Conservation (phyloP, 92 coral and sea anemone species). For the Heteractis magnifica region DNA sequence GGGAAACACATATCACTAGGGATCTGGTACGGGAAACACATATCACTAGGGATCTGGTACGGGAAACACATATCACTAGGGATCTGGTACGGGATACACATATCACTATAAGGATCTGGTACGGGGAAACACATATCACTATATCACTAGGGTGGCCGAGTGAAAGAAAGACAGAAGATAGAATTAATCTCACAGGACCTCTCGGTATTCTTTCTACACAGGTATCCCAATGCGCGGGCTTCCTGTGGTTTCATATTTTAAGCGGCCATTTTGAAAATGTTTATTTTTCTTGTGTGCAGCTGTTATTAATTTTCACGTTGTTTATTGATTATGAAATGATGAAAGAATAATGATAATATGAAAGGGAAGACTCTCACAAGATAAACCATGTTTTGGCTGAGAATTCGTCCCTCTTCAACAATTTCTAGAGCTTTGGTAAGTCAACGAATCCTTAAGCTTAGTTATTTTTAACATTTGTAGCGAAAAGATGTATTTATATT, state of each 20-base stretch:
- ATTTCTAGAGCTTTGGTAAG: conserved; percentile 23
- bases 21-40: no score
- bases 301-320: neutral
- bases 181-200: no score
- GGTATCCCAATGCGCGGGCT: neutral
- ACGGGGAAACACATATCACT: no score
- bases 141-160: no score
- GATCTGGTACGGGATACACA: no score
- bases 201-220: neutral
- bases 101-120: no score
- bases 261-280: conserved; percentile 44
- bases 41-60: no score
- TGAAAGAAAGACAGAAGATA: no score
- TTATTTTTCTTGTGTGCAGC: neutral
- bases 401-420: conserved; percentile 17
- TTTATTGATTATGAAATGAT: neutral
- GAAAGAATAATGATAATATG: neutral
- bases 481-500: neutral
- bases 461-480: neutral
- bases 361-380: neutral
- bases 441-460: neutral
- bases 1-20: no score
- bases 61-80: no score
- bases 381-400: conserved; percentile 20
- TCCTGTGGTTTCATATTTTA: conserved; percentile 12